These are phyloP conservation scores for Drosophila testacea DNA, from an alignment of 2,888 invertebrate species.

Conservation along the genomic window DNA sequence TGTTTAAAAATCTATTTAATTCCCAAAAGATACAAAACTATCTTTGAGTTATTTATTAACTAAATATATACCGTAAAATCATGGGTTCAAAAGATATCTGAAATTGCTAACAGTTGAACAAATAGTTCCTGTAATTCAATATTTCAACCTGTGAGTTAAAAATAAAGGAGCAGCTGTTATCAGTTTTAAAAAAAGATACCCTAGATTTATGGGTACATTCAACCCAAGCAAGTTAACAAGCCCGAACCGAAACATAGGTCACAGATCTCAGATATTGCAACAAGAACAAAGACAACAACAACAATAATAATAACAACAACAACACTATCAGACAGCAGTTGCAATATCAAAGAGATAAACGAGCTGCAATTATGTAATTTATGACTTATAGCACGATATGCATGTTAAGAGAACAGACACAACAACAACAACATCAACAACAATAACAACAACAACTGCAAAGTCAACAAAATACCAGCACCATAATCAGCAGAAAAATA, in stretches of 20 bases:
- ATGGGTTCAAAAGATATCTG: no score
- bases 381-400: constrained; percentile 60
- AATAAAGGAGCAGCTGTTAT: constrained; percentile 25
- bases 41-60: no score
- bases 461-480: constrained; percentile 43
- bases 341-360: constrained; percentile 50
- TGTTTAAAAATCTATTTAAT: no score
- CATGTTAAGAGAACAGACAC: constrained; percentile 37
- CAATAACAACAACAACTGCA: constrained; percentile 23
- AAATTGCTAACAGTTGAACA: no score
- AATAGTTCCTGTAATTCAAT: no score
- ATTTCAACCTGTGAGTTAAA: no score
- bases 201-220: constrained; percentile 30
- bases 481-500: constrained; percentile 48
- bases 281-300: constrained; percentile 11
- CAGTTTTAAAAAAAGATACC: background rate
- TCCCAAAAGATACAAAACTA: no score
- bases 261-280: constrained; percentile 21
- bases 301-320: constrained; percentile 1
- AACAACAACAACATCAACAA: constrained; percentile 18
- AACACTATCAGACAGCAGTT: constrained; percentile 25
- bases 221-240: constrained; percentile 30
- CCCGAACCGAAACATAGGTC: constrained; percentile 46
- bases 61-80: no score
- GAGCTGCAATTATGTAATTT: constrained; percentile 69